A percentile compares a stretch with the other conserved stretches of the same genome.
Conservation (phyloP, 1,140 invertebrate species). For the Aphelenchoides fujianensis region DNA sequence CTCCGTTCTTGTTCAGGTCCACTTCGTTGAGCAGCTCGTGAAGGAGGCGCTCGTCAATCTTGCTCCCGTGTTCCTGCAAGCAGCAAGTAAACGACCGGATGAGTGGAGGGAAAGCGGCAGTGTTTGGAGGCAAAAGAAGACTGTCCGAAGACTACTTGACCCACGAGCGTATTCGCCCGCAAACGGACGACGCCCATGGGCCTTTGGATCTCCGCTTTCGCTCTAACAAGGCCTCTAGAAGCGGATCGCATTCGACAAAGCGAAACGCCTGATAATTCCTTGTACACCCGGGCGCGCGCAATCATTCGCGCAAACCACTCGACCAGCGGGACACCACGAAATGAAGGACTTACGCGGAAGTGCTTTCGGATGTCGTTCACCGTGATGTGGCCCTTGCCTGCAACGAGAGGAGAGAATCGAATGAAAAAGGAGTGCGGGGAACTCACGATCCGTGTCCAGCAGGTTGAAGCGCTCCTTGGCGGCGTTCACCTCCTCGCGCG, state of each 20-base stretch:
- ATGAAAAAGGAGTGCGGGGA: too few species aligned
- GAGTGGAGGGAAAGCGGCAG: not conserved
- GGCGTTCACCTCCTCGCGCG: slow-evolving; percentile 84
- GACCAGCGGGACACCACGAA: not conserved
- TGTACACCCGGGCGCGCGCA: not conserved
- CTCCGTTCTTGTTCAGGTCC: slow-evolving; percentile 97
- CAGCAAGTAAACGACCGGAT: too few species aligned
- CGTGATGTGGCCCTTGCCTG: slow-evolving; percentile 97
- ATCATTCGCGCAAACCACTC: not conserved
- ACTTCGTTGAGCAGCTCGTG: slow-evolving; percentile 96
- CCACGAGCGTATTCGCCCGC: too few species aligned
- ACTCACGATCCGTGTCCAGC: slow-evolving; percentile 86
- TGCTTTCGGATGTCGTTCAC: slow-evolving; percentile 90
- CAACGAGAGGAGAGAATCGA: too few species aligned
- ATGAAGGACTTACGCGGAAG: slow-evolving; percentile 77
- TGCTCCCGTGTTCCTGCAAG: slow-evolving; percentile 80
- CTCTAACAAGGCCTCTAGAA: slow-evolving; percentile 12
- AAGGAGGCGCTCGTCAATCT: slow-evolving; percentile 86
- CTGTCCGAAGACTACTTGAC: too few species aligned
- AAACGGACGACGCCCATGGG: not conserved
- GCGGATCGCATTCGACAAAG: not conserved
- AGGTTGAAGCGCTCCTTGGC: slow-evolving; percentile 92
- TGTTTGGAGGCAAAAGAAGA: too few species aligned
- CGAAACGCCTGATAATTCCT: slow-evolving; percentile 6
- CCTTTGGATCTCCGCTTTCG: not conserved